Evolutionary conservation across 1,140 invertebrate genomes (phyloP).

Genomic region (Bombus vancouverensis): DNA sequence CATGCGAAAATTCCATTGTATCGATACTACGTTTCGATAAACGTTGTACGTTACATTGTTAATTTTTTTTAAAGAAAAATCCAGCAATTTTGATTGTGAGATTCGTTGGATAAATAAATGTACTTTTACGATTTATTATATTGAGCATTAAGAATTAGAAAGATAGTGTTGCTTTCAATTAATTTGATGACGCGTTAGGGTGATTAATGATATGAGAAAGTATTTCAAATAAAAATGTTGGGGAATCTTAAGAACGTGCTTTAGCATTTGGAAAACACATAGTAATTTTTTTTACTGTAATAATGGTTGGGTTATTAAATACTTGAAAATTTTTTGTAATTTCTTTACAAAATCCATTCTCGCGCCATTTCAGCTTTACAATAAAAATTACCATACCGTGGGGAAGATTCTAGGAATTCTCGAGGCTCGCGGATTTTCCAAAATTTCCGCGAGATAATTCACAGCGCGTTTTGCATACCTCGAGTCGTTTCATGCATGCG

Average conservation of each 20-base stretch:
- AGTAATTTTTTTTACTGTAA: not conserved
- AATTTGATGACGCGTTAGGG: not conserved
- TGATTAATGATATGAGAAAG: not conserved
- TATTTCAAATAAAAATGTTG: not conserved
- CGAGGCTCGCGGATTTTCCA: not conserved
- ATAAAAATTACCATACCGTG: not conserved
- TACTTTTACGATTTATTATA: too few species aligned
- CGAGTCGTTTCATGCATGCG: not conserved
- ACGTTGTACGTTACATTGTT: too few species aligned
- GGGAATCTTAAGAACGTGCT: not conserved
- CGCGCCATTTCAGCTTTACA: not conserved
- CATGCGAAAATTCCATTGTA: too few species aligned
- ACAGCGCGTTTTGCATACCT: conserved; percentile 8
- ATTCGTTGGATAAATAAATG: not conserved
- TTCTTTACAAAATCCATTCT: not conserved
- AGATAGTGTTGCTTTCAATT: not conserved
- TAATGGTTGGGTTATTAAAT: not conserved
- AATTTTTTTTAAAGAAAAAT: too few species aligned
- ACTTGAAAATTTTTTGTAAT: not conserved
- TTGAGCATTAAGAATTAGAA: not conserved
- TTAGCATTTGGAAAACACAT: too few species aligned
- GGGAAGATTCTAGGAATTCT: not conserved
- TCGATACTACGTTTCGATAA: too few species aligned
- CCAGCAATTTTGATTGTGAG: not conserved
- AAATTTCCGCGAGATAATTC: conserved; percentile 20